A percentile compares a stretch with the other conserved stretches of the same genome.
Conservation (phyloP, 1,140 invertebrate species). For the Campoletis sonorensis region DNA sequence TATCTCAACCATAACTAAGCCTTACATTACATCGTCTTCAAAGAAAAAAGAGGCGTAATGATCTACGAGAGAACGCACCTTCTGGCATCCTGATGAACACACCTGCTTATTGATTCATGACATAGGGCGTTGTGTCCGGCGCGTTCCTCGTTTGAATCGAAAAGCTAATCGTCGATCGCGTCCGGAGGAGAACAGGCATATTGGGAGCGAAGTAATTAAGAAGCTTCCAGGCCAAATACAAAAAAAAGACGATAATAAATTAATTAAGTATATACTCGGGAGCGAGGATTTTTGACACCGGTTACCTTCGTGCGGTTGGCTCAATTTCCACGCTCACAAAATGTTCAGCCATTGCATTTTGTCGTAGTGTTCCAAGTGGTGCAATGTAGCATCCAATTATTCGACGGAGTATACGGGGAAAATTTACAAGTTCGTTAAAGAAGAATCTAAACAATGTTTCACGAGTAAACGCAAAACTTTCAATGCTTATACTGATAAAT, state of each 20-base stretch:
- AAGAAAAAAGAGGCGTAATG: slow-evolving; percentile 7
- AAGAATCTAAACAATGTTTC: no score
- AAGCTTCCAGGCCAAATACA: neutral
- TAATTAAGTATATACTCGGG: neutral
- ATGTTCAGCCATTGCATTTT: neutral
- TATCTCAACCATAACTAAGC: no score
- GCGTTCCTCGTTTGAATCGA: slow-evolving; percentile 30
- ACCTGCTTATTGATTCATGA: slow-evolving; percentile 44
- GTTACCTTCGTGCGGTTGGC: neutral
- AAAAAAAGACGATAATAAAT: neutral
- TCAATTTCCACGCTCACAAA: neutral
- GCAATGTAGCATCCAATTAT: no score
- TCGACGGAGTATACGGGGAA: no score
- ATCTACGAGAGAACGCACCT: slow-evolving; percentile 28
- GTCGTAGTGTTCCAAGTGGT: no score
- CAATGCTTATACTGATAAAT: no score
- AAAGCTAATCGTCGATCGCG: slow-evolving; percentile 39
- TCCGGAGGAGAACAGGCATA: slow-evolving; percentile 5
- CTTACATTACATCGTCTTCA: neutral
- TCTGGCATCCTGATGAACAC: slow-evolving; percentile 8
- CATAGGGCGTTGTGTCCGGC: neutral
- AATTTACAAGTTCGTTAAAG: no score
- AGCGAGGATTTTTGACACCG: slow-evolving; percentile 17
- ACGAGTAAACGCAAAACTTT: no score
- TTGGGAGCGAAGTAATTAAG: slow-evolving; percentile 24